Evolutionary conservation across 1,140 invertebrate genomes (phyloP), one percentile per base, ranked within the genome.

Genomic region (Solenopsis fugax): DNA sequence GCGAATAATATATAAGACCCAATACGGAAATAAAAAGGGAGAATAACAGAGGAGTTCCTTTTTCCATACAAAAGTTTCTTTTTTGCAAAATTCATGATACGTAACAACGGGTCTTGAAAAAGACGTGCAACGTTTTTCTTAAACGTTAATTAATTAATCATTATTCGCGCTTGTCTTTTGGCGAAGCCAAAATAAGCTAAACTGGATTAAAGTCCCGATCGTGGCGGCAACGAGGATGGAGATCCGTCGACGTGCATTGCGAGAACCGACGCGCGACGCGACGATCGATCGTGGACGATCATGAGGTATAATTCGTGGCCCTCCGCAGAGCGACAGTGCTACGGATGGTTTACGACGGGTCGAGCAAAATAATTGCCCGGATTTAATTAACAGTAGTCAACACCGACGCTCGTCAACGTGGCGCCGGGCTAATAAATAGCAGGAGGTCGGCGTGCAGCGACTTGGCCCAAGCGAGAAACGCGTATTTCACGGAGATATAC

Each of bases 401-500:
- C 89, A 87, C 56, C 48, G 76, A 41, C 64, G 80, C 89, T 90
- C 89, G 89, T 90, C 89, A 90, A 86, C 87, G 86, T 77, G 86
- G 86, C 56, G 84, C 62, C 56, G 37, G 72, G 72, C 89, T 90
- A 90, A 90, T 90, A 90, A 90, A 90, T 90, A 88, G 88, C 62
- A 34, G 12, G 50, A 58, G 76, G 37, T 60, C 67, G 67, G 37
- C 64, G 76, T 50, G 62, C 82, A 64, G 34, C 62, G 56, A 84
- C 80, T 87, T 77, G 89, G 81, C 60, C 60, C 45, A n/a, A n/a
- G 60, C 24, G 45, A 21, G 65, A 58, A 58, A 34, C 48, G 87
- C 86, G 86, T 92, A 92, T 91, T 91, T 92, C 89, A 92, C 77
- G 2, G 81, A 89, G 91, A 92, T 87, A 85, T 86, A 92, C 81